A percentile compares a stretch with the other conserved stretches of the same genome.
Conservation (phyloP, 2,888 invertebrate genomes). For the Cantharis rustica region DNA sequence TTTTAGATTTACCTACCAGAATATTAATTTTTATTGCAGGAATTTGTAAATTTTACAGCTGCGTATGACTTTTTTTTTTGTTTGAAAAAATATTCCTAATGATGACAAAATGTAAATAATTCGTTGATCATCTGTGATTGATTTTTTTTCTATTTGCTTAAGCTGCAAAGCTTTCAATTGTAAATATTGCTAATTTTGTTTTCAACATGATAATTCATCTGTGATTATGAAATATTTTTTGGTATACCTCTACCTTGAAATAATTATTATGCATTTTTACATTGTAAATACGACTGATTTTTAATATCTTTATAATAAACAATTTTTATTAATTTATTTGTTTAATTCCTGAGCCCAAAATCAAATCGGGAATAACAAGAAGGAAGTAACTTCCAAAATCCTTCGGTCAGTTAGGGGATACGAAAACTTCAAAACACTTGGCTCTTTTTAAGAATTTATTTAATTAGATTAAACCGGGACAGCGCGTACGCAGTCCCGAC, state of each 20-base stretch:
- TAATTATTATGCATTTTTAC: background rate
- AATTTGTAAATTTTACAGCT: background rate
- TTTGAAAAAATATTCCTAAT: background rate
- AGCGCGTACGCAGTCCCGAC: slow-evolving; percentile 64
- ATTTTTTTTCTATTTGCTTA: background rate
- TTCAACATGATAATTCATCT: background rate
- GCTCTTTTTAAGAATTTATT: too few relatives aligned
- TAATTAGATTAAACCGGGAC: slow-evolving; percentile 47
- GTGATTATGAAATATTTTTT: background rate
- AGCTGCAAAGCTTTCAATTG: background rate
- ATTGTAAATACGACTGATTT: background rate
- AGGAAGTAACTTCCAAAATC: too few relatives aligned
- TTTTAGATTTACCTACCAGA: background rate
- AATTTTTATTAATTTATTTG: background rate
- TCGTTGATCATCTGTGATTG: background rate
- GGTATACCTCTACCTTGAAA: background rate
- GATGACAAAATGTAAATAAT: background rate
- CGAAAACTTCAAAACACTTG: too few relatives aligned
- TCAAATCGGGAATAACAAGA: too few relatives aligned
- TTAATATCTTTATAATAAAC: background rate
- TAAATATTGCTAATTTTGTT: background rate
- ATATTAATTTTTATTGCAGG: background rate
- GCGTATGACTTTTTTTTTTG: background rate
- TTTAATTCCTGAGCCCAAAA: too few relatives aligned
- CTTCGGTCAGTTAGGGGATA: too few relatives aligned